Evolutionary conservation across 2,797 vertebrate species (phyloP), one percentile per base, ranked within the genome.

Genomic region (Glossophaga mutica): DNA sequence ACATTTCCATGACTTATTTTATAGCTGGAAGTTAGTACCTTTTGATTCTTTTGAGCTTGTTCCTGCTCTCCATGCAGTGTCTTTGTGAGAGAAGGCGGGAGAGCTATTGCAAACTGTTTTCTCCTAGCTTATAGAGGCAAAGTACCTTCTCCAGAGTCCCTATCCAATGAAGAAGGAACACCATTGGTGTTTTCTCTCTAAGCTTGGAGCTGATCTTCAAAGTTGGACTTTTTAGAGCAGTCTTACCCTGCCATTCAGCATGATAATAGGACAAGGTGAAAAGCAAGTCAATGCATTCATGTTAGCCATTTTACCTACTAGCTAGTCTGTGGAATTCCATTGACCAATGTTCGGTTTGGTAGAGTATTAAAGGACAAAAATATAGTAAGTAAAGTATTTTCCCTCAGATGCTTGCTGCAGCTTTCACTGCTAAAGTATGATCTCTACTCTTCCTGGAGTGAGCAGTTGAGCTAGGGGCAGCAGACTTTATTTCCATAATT

Each of bases 291-390:
- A 82, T 39, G 14, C 8, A 90, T 42, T 94, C 55, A 88, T 19
- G 42, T 76, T 48, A 74, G 73, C 93, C 24, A 26, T 94, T 94
- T 92, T 87, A 88, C 14, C 37, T 67, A 94, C 59, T 55, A 90
- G 42, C 42, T 94, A 26, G 37, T 74, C 59, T 90, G 14, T 81
- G 48, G 77, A 81, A 83, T 93, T 95, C 44, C 57, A 71, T n/a
- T 81, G 73, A 89, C 77, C 50, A 87, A 11, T 95, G 78, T 89
- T 85, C 96, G 6, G 37, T 92, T 93, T 92, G n/a, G 73, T 86
- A 70, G 68, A 6, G 86, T 93, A 93, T 55, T 89, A 95, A 95
- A 76, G 10, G 67, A 94, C 90, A 67, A 48, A 21, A 81, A 52
- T 16, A 52, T 16, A 59, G 94, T 95, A 96, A 88, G 82, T 67